Evolutionary conservation across 2,888 invertebrate species (phyloP).

Genomic region (Rhagonycha lutea): DNA sequence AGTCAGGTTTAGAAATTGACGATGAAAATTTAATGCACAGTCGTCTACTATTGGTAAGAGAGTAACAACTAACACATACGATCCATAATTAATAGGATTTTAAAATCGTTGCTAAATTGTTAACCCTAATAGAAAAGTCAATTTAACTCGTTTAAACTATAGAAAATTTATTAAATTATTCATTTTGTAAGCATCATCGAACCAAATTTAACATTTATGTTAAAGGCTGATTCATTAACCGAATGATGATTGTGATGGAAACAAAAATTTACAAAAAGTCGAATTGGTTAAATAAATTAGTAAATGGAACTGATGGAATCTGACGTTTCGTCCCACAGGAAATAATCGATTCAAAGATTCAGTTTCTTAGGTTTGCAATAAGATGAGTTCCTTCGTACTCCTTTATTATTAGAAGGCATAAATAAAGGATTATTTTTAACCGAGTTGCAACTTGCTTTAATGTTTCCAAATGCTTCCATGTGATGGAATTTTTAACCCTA

Average conservation of each 20-base stretch:
- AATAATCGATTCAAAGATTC: background rate
- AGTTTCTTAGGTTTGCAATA: background rate
- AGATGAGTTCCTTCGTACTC: background rate
- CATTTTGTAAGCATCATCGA: background rate
- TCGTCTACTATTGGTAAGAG: constrained; percentile 1
- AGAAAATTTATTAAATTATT: background rate
- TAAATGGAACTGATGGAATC: background rate
- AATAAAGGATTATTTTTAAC: background rate
- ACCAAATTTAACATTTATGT: background rate
- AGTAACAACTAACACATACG: background rate
- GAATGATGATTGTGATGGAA: background rate
- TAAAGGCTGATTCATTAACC: background rate
- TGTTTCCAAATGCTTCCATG: background rate
- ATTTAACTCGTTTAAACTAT: background rate
- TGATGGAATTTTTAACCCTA: background rate
- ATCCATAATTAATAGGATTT: background rate
- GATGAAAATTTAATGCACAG: constrained; percentile 1
- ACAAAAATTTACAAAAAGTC: background rate
- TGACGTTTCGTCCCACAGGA: background rate
- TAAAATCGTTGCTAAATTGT: background rate
- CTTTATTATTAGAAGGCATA: background rate
- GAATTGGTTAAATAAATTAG: background rate
- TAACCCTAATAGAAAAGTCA: background rate
- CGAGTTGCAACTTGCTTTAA: background rate
- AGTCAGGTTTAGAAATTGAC: background rate